phyloP scores from a whole-genome alignment of 2,113 vertebrate genomes.

The Bos taurus region ARS-UCD2.0 NC_037332.1:9100001-9100500 shows the following conservation, averaged over 20 bases:
- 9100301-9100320: not conserved
- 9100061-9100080: not conserved
- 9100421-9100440: not conserved
- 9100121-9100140: conserved; percentile 19
- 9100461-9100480: not conserved
- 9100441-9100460: not conserved
- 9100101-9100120: not conserved
- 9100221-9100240: not conserved
- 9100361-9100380: not conserved
- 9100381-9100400: not conserved
- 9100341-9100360: not conserved
- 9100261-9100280: not conserved
- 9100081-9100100: not conserved
- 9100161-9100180: not conserved
- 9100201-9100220: not conserved
- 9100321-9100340: not conserved
- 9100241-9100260: not conserved
- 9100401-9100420: not conserved
- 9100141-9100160: not conserved
- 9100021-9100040: not conserved
- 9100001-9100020: not conserved
- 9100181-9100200: not conserved
- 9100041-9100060: not conserved
- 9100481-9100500: not conserved
- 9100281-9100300: not conserved